Conservation (phyloP, 2,888 invertebrate genomes). For the Drosophila merina region DNA sequence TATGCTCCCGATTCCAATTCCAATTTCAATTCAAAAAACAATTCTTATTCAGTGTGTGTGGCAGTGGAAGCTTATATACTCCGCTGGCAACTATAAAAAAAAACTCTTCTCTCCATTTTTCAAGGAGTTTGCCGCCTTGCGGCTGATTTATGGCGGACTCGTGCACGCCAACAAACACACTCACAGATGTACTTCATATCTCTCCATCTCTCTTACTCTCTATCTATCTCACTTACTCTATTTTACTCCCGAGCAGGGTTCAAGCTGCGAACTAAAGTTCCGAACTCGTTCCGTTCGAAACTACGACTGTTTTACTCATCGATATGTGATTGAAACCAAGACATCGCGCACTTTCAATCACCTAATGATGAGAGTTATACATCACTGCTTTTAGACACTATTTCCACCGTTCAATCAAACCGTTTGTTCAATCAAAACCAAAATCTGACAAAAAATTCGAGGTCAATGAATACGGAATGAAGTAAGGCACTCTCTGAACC, state of each 20-base stretch:
- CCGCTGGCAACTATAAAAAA: constrained; percentile 10
- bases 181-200: constrained; percentile 13
- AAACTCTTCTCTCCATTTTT: constrained; percentile 10
- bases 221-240: constrained; percentile 45
- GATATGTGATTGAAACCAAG: constrained; percentile 58
- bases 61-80: constrained; percentile 1
- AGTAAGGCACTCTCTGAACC: constrained; percentile 66
- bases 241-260: constrained; percentile 63
- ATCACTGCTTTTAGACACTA: constrained; percentile 62
- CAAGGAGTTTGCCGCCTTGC: constrained; percentile 24
- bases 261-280: constrained; percentile 74
- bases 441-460: constrained; percentile 46
- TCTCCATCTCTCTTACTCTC: constrained; percentile 57
- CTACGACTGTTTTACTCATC: constrained; percentile 62
- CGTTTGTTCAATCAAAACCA: constrained; percentile 18
- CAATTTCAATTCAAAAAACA: not conserved
- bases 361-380: constrained; percentile 45
- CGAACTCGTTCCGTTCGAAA: constrained; percentile 78
- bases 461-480: constrained; percentile 68
- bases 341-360: constrained; percentile 55
- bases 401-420: constrained; percentile 13
- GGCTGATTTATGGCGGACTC: constrained; percentile 38
- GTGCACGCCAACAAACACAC: constrained; percentile 12
- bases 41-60: constrained; percentile 25
- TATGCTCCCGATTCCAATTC: constrained; percentile 14